Conservation (phyloP, 1,140 invertebrate genomes). For the Brachionus plicatilis region DNA sequence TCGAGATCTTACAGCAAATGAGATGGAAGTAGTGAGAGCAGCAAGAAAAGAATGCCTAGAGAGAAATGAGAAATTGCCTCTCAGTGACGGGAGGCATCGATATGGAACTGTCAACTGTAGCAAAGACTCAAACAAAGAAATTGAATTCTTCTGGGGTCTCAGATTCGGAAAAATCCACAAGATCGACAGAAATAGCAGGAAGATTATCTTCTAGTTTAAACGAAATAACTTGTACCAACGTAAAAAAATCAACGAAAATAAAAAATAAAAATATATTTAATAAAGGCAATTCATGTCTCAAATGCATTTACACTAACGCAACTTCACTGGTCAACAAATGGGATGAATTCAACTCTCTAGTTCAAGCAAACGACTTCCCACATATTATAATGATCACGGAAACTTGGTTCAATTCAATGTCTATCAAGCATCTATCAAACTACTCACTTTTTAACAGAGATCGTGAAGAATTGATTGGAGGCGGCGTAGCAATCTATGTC, state of each 20-base stretch:
- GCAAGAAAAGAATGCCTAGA: background rate
- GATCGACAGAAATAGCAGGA: too few species aligned
- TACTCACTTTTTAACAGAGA: background rate
- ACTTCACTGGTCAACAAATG: background rate
- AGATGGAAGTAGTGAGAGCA: background rate
- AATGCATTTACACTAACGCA: background rate
- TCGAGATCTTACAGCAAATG: background rate
- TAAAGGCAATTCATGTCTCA: too few species aligned
- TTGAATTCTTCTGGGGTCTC: background rate
- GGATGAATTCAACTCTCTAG: background rate
- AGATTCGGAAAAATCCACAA: too few species aligned
- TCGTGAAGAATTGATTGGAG: background rate
- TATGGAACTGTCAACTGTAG: background rate
- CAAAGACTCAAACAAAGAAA: background rate
- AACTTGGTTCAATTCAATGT: background rate
- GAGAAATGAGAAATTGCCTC: background rate
- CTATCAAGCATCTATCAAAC: background rate
- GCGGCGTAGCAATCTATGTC: background rate
- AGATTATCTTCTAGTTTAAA: too few species aligned
- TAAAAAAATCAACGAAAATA: too few species aligned
- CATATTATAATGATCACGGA: background rate
- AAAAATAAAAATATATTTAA: too few species aligned
- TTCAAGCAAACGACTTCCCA: background rate
- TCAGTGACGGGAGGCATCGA: background rate
- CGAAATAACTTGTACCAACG: too few species aligned